phyloP scores from a whole-genome alignment of 1,140 invertebrate genomes.

The Anthonomus grandis region DNA sequence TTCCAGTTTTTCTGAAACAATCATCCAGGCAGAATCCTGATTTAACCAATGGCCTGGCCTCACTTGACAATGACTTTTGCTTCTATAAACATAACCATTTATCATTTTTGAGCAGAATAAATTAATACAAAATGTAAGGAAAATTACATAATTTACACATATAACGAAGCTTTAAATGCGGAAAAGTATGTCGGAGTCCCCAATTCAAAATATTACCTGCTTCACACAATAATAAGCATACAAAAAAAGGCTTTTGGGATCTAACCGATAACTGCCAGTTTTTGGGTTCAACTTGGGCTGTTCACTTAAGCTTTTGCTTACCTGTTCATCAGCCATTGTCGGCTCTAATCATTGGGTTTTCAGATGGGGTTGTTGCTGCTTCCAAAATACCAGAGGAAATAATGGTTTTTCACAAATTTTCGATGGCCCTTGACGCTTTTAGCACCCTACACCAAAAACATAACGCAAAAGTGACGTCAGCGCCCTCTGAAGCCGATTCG shows the following conservation, averaged over 20 bases:
- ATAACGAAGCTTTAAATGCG: neutral
- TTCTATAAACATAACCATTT: no score
- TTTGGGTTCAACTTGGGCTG: neutral
- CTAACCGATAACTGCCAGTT: neutral
- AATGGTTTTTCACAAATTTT: slow-evolving; percentile 9
- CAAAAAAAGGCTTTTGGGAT: neutral
- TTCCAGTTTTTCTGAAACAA: no score
- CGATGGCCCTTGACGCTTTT: neutral
- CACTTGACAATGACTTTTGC: no score
- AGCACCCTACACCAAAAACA: slow-evolving; percentile 14
- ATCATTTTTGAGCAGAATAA: no score
- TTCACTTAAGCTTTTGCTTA: slow-evolving; percentile 43
- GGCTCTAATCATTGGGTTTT: slow-evolving; percentile 49
- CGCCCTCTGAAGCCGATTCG: slow-evolving; percentile 19
- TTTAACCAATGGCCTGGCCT: no score
- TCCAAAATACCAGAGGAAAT: slow-evolving; percentile 5
- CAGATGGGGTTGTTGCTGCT: neutral
- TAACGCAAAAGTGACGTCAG: slow-evolving; percentile 24
- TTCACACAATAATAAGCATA: neutral
- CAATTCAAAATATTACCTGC: neutral
- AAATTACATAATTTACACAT: no score
- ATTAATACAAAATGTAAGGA: no score
- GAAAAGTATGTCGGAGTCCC: neutral
- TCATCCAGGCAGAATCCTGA: no score
- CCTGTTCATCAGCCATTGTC: slow-evolving; percentile 64